Conservation (phyloP, 2,888 invertebrate genomes). For the Dendrolimus houi region DNA sequence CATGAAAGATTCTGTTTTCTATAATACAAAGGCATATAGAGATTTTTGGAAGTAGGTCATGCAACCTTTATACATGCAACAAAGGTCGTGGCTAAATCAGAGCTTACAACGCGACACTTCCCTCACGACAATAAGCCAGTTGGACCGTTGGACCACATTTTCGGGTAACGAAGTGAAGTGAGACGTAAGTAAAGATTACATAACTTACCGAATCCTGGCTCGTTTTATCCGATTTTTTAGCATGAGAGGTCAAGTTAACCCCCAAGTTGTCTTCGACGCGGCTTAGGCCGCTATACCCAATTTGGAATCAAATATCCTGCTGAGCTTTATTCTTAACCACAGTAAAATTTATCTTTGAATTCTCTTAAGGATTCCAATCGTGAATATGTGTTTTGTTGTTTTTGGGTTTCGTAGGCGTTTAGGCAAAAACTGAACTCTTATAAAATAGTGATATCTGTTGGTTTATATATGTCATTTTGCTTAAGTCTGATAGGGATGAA, state of each 20-base stretch:
- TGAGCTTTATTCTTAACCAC: slow-evolving; percentile 7
- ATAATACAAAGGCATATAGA: background rate
- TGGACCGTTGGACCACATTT: slow-evolving; percentile 27
- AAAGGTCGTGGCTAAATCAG: slow-evolving; percentile 32
- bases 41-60: slow-evolving; percentile 32
- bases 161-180: slow-evolving; percentile 26
- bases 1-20: background rate
- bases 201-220: slow-evolving; percentile 33
- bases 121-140: slow-evolving; percentile 30
- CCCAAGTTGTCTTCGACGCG: slow-evolving; percentile 13
- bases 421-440: too few relatives aligned
- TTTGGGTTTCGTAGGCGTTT: too few relatives aligned
- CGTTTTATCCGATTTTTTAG: slow-evolving; percentile 14
- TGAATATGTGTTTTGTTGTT: background rate
- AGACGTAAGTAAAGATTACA: slow-evolving; percentile 39
- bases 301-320: slow-evolving; percentile 15
- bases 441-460: too few relatives aligned
- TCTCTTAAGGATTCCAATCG: slow-evolving; percentile 1
- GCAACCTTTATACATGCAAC: slow-evolving; percentile 8
- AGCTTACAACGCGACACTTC: slow-evolving; percentile 28
- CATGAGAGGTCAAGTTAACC: too few relatives aligned
- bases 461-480: background rate
- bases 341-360: slow-evolving; percentile 9
- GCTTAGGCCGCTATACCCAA: slow-evolving; percentile 11
- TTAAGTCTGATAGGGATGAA: background rate